Percentiles rank a stretch among this genome's conserved stretches.
phyloP scores from a whole-genome alignment of 2,113 vertebrate genomes.

The Epinephelus fuscoguttatus region DNA sequence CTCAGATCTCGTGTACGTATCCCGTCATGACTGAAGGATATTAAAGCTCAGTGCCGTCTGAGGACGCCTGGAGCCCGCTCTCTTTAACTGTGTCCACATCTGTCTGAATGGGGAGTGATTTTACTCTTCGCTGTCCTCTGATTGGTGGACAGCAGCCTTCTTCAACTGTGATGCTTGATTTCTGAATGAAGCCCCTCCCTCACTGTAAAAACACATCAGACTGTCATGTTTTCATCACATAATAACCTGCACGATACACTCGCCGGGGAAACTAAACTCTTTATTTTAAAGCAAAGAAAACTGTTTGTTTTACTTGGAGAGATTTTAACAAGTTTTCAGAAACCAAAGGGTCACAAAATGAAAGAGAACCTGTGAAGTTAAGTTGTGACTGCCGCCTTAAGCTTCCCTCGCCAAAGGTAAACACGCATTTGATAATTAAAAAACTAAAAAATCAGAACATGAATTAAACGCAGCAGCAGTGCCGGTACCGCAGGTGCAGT shows the following conservation, averaged over 20 bases:
- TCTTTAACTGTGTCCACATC: not conserved
- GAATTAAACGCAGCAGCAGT: not conserved
- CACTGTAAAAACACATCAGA: not conserved
- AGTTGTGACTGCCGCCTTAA: slow-evolving; percentile 24
- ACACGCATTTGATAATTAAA: not conserved
- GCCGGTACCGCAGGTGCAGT: not conserved
- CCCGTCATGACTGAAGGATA: not conserved
- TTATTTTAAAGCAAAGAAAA: too few relatives aligned
- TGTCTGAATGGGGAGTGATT: not conserved
- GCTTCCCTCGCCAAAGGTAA: slow-evolving; percentile 17
- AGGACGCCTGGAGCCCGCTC: too few relatives aligned
- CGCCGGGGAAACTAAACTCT: not conserved
- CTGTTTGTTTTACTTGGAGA: not conserved
- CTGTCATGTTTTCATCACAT: not conserved
- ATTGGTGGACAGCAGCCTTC: slow-evolving; percentile 28
- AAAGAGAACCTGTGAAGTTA: not conserved
- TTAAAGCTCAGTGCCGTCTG: not conserved
- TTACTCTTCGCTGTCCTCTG: slow-evolving; percentile 26
- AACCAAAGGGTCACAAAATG: slow-evolving; percentile 21
- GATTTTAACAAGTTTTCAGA: not conserved
- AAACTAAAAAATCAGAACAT: too few relatives aligned
- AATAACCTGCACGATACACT: not conserved
- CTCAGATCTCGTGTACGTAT: not conserved
- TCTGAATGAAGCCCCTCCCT: slow-evolving; percentile 6
- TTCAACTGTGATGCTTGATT: slow-evolving; percentile 13